Percentiles rank a stretch among this genome's conserved stretches.
Evolutionary conservation across 2,797 vertebrate species (phyloP).

Genomic region (Clarias fuscus): DNA sequence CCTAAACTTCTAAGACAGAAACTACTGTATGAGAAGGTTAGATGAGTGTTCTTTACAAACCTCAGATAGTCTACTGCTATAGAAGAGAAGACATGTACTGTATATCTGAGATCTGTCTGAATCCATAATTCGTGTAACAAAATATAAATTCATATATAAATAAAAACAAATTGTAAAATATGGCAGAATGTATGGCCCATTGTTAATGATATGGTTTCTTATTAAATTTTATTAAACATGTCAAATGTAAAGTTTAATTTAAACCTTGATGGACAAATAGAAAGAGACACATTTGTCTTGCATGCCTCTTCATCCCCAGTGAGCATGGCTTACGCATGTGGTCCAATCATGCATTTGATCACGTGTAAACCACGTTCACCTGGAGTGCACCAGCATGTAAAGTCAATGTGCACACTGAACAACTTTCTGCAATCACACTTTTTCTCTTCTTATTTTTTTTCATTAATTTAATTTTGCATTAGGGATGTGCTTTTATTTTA

Average conservation of each 20-base stretch:
- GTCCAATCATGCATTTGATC: conserved; percentile 49
- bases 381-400: conserved; percentile 42
- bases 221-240: conserved; percentile 4
- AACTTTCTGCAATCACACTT: conserved; percentile 18
- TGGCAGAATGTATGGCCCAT: background rate
- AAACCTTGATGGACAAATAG: background rate
- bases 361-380: conserved; percentile 35
- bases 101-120: background rate
- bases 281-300: conserved; percentile 37
- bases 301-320: conserved; percentile 36
- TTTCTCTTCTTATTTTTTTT: background rate
- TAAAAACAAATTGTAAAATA: background rate
- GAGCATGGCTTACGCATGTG: conserved; percentile 37
- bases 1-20: conserved; percentile 31
- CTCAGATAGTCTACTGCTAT: background rate
- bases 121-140: background rate
- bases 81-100: background rate
- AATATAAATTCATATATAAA: too few relatives aligned
- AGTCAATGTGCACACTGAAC: conserved; percentile 36
- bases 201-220: background rate
- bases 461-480: background rate
- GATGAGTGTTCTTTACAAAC: background rate
- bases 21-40: background rate
- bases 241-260: background rate
- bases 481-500: background rate